phyloP scores from a whole-genome alignment of 2,797 vertebrate species.

The Acipenser oxyrinchus region DNA sequence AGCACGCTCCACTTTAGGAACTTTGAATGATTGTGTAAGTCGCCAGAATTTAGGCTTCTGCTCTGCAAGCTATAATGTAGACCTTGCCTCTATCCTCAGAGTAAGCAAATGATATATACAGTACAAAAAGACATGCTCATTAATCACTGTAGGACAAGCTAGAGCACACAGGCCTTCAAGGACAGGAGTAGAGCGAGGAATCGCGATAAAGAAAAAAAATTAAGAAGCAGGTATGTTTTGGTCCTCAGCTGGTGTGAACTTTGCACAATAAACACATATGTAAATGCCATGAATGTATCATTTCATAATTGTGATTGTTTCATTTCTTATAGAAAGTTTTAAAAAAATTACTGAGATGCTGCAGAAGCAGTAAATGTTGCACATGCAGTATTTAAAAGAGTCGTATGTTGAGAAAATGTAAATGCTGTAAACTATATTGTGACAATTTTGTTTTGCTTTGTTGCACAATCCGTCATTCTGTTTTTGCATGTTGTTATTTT shows the following conservation, averaged over 20 bases:
- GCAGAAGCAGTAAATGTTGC: slow-evolving; percentile 31
- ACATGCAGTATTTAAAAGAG: slow-evolving; percentile 32
- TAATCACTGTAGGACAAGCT: no score
- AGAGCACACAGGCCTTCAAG: neutral
- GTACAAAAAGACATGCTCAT: no score
- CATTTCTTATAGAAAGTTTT: neutral
- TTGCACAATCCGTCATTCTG: slow-evolving; percentile 38
- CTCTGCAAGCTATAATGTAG: no score
- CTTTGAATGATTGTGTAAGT: no score
- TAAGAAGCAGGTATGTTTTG: no score
- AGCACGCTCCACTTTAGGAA: no score
- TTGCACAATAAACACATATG: neutral
- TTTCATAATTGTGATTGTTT: neutral
- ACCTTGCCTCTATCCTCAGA: no score
- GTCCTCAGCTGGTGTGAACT: no score
- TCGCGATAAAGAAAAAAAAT: neutral
- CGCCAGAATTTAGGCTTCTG: no score
- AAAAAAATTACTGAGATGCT: slow-evolving; percentile 15
- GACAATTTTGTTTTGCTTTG: slow-evolving; percentile 41
- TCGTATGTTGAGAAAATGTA: slow-evolving; percentile 23
- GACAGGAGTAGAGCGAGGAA: neutral
- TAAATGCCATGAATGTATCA: slow-evolving; percentile 20
- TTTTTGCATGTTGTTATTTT: slow-evolving; percentile 48
- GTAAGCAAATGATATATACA: no score
- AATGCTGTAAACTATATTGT: slow-evolving; percentile 29